Evolutionary conservation across 2,888 invertebrate genomes (phyloP), one percentile per base, ranked within the genome.

Genomic region (Polylopha cassiicola): DNA sequence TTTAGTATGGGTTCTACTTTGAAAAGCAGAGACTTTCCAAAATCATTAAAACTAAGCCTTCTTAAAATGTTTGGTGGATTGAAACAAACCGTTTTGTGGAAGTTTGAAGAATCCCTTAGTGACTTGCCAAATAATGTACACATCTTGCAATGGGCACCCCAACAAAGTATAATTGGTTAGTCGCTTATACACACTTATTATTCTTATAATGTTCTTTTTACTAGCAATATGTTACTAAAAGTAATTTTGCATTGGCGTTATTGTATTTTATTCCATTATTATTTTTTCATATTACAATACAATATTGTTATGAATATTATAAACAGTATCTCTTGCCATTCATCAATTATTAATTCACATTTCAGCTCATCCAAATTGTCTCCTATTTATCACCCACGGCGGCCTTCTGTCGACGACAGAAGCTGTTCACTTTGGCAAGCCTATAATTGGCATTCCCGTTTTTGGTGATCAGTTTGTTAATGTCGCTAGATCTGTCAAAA

Each of bases 81-180:
- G 32, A 63, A 65, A 23, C 65, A 72, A 44, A 55, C 55, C 6
- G 65, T 73, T 5, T 22, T 74, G 11, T 71, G 68, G 70, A 72
- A 67, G 50, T 65, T 58, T 51, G 64, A 64, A 39, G 53, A 52
- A 21, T 34, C 37, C 1, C 32, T 60, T 23, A 46, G 48, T 3
- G 47, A 46, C 3, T 34, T 48, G 13, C 58, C 62, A 3, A 37
- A 46, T 9, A 72, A 73, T 46, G 60, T 73, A 0, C 51, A 53
- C 20, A 43, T 66, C 4, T 36, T 48, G 14, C 55, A 60, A 13
- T 73, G 70, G 61, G 41, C 58, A 17, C 59, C 64, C 1, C 62
- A 65, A 38, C 51, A 51, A 9, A 52, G 53, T 16, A 50, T 65
- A 7, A 37, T 64, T n/a, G 57, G 62, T 55, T 5, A 5, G 4